Evolutionary conservation across 2,113 vertebrate genomes (phyloP).

Genomic region (Thalassoma bifasciatum): DNA sequence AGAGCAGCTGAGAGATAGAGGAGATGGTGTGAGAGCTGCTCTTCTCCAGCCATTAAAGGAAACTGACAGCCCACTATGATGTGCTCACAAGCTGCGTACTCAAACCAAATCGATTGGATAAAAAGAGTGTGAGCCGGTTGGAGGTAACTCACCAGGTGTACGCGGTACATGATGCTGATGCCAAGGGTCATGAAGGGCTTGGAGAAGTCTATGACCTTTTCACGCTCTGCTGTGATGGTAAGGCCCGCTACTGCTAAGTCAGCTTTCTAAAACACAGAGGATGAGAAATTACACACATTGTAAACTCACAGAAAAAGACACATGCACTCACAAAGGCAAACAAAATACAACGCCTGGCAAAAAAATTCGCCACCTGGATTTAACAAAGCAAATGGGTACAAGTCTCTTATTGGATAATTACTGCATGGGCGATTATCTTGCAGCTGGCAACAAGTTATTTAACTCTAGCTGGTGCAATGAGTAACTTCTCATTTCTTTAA

Average conservation of each 20-base stretch:
- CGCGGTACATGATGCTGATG: slow-evolving; percentile 97
- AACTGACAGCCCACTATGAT: slow-evolving; percentile 25
- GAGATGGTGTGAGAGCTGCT: slow-evolving; percentile 29
- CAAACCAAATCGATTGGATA: background rate
- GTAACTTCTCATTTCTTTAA: too few relatives aligned
- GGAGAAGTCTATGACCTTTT: slow-evolving; percentile 99
- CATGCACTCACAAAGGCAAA: background rate
- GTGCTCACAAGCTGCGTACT: slow-evolving; percentile 16
- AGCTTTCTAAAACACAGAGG: slow-evolving; percentile 89
- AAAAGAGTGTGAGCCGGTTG: background rate
- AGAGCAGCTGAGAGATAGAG: slow-evolving; percentile 26
- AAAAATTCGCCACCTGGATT: too few relatives aligned
- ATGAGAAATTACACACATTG: background rate
- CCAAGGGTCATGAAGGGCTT: slow-evolving; percentile 99
- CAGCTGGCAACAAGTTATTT: too few relatives aligned
- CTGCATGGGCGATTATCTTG: too few relatives aligned
- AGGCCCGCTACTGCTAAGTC: slow-evolving; percentile 95
- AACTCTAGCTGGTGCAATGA: too few relatives aligned
- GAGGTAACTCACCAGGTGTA: slow-evolving; percentile 92
- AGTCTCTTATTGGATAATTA: too few relatives aligned
- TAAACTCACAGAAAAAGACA: slow-evolving; percentile 10
- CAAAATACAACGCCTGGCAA: background rate
- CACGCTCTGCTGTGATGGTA: slow-evolving; percentile 96
- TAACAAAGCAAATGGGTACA: too few relatives aligned
- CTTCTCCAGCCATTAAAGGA: slow-evolving; percentile 60